Evolutionary conservation across 2,797 vertebrate genomes (phyloP), one percentile per base, ranked within the genome.

Genomic region (Danio jaintianensis): DNA sequence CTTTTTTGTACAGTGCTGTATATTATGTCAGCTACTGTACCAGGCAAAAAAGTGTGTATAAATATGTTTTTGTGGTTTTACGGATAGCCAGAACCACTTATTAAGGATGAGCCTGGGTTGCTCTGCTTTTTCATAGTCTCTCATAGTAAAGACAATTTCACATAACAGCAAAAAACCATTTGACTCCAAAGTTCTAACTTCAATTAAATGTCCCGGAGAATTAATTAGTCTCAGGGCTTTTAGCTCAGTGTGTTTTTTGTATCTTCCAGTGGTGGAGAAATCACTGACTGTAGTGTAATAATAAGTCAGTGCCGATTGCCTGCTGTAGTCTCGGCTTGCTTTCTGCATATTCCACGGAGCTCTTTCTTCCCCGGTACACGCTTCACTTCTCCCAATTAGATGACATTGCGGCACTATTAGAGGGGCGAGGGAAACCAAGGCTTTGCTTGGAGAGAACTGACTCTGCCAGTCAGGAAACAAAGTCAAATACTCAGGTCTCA

Each of bases 131-230:
- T 66, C 22, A n/a, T 50, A 53, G 40, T 45, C 20, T 58, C 18
- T 56, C 9, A 29, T n/a, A 43, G n/a, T 50, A 73, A 78, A 66
- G 20, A 77, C 71, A 40, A 52, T 81, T 75, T 78, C 58, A 80
- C 72, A 78, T 43, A 81, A 66, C 63, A 76, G 55, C 70, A 55
- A 71, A 85, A 29, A 48, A 15, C 18, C 55, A 64, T 81, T 70
- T 61, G 52, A 81, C 62, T 82, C 66, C 63, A 48, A 63, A 79
- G 64, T 45, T 63, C 29, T 62, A 79, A 83, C 71, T 81, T 83
- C 69, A 70, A 29, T 81, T 47, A 83, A 55, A 69, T 16, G 40
- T 77, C 48, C 6, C 40, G 63, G 62, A 74, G 59, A 79, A 83
- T 67, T 74, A 74, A 67, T 79, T 75, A 71, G 68, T 67, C 53